Evolutionary conservation across 2,113 vertebrate species (phyloP), one percentile per base, ranked within the genome.

Genomic region (Mus musculus): DNA sequence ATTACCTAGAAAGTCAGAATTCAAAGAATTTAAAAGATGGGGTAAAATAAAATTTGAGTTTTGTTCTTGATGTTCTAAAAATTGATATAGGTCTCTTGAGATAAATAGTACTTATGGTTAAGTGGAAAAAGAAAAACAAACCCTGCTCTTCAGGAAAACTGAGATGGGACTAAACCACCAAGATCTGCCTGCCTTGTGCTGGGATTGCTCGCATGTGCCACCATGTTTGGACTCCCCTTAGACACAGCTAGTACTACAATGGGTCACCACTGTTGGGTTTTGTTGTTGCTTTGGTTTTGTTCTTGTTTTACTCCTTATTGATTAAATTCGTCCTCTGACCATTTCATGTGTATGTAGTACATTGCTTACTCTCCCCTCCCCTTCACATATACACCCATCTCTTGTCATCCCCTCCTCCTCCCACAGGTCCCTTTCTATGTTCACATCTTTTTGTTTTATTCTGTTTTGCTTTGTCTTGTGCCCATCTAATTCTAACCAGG

Each of bases 61-160:
- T 96, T 61, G 22, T 72, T 92, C 46, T 86, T 96, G 86, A 71
- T 86, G 12, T 89, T 90, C 61, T 73, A 69, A 89, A 33, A 76
- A 69, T 54, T 86, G 49, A 12, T 86, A 13, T 13, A 63, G 59
- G 42, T 7, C 65, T 61, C 26, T 42, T 92, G 87, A 49, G 76
- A 17, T 46, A 73, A 56, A 87, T 63, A 11, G 86, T 73, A 61
- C 3, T 46, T n/a, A 72, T 56, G 69, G 46, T 76, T 77, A 69
- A 72, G 5, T 94, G 2, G 20, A 87, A 89, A 87, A n/a, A 95
- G 56, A 95, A 76, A 87, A 10, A 73, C n/a, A 71, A 22, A 96
- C 22, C 9, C 71, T 88, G 46, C 17, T 65, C 19, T 90, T 76
- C 12, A 88, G 30, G 36, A 33, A 81, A 84, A 30, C 14, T 73